Percentiles rank a stretch among this genome's conserved stretches.
These are phyloP conservation scores for Eupithecia insigniata DNA, from an alignment of 2,888 invertebrate genomes.

Conservation along the genomic window DNA sequence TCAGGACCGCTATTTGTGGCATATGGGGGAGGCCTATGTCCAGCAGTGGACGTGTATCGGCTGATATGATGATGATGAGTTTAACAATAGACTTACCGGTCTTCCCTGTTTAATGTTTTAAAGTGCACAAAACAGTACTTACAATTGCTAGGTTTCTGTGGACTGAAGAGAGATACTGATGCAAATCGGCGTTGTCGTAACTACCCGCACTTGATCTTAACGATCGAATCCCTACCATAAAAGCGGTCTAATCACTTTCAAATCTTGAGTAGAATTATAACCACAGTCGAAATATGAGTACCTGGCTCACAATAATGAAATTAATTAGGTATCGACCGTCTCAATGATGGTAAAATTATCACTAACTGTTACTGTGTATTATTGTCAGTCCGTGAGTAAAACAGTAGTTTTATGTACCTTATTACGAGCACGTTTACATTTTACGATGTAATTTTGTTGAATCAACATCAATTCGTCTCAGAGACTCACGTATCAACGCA, in stretches of 20 bases:
- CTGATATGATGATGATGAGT: no score
- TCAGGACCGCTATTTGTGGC: no score
- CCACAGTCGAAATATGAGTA: not conserved
- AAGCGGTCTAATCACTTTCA: not conserved
- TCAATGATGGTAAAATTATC: not conserved
- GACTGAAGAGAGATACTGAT: not conserved
- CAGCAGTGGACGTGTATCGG: no score
- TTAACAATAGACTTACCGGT: no score
- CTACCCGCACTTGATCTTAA: not conserved
- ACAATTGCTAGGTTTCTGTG: not conserved
- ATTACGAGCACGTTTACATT: slow-evolving; percentile 63
- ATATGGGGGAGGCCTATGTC: no score
- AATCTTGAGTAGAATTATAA: not conserved
- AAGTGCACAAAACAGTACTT: not conserved
- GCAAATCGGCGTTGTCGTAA: not conserved
- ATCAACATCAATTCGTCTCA: slow-evolving; percentile 72
- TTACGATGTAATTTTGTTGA: slow-evolving; percentile 75
- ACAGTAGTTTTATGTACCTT: slow-evolving; percentile 6
- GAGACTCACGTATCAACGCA: slow-evolving; percentile 64
- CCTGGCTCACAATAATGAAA: not conserved
- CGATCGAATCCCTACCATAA: not conserved
- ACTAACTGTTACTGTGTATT: slow-evolving; percentile 9
- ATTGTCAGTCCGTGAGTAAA: slow-evolving; percentile 6
- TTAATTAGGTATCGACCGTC: not conserved
- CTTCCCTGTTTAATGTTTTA: not conserved